Conservation (phyloP, 2,888 invertebrate genomes). For the Cheilosia variabilis region DNA sequence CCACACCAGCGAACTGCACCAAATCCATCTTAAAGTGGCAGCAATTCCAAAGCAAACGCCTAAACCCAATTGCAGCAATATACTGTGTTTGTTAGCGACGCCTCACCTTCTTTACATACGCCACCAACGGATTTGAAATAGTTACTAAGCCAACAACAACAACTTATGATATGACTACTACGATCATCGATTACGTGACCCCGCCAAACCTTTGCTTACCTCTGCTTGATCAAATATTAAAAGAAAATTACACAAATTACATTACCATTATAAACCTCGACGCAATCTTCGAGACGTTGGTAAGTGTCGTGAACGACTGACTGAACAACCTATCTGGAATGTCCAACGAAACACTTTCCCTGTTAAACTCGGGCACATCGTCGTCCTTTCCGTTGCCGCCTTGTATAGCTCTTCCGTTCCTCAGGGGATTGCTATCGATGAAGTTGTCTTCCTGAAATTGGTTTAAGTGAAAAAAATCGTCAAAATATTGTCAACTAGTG, state of each 20-base stretch:
- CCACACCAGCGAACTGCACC: too few relatives aligned
- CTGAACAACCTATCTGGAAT: slow-evolving; percentile 86
- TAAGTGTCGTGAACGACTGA: slow-evolving; percentile 86
- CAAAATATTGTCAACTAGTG: slow-evolving; percentile 21
- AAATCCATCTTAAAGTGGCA: too few relatives aligned
- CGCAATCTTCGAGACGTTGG: slow-evolving; percentile 85
- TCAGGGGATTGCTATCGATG: neutral
- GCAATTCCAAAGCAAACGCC: too few relatives aligned
- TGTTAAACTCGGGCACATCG: slow-evolving; percentile 84
- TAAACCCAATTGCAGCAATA: too few relatives aligned
- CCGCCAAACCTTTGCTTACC: neutral
- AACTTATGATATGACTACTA: too few relatives aligned
- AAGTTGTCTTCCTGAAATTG: slow-evolving; percentile 53
- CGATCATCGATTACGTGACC: too few relatives aligned
- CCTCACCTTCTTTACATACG: too few relatives aligned
- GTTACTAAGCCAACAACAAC: too few relatives aligned
- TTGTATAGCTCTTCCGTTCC: slow-evolving; percentile 38
- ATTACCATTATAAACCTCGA: slow-evolving; percentile 86
- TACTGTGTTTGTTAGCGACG: too few relatives aligned
- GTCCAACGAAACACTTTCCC: slow-evolving; percentile 85
- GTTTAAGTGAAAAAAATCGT: slow-evolving; percentile 31
- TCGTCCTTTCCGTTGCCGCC: slow-evolving; percentile 79
- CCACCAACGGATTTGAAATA: too few relatives aligned
- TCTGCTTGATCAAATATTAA: neutral
- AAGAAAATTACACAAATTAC: slow-evolving; percentile 38